phyloP scores from a whole-genome alignment of 2,113 vertebrate genomes.

The Setophaga petechia region DNA sequence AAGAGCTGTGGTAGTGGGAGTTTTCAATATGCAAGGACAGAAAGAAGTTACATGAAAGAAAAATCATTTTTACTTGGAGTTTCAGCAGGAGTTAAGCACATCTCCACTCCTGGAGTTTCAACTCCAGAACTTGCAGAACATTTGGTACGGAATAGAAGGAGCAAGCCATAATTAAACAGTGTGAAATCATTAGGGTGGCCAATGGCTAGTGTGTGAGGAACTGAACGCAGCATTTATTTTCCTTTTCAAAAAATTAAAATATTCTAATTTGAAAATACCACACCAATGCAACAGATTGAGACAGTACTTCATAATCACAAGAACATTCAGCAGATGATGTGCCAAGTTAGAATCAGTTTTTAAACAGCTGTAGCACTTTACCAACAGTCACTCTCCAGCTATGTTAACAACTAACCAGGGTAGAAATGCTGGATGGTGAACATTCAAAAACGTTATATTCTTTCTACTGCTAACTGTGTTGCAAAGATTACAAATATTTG shows the following conservation, averaged over 20 bases:
- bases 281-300: neutral
- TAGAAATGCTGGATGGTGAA: neutral
- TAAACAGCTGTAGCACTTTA: neutral
- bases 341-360: neutral
- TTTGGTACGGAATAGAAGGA: neutral
- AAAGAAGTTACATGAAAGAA: neutral
- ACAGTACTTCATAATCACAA: neutral
- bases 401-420: neutral
- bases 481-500: neutral
- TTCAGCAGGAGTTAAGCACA: neutral
- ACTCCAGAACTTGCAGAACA: neutral
- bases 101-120: neutral
- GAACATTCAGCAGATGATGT: neutral
- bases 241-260: neutral
- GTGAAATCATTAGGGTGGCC: neutral
- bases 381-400: neutral
- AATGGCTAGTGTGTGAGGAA: neutral
- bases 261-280: neutral
- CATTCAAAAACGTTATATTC: neutral
- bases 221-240: neutral
- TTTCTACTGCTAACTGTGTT: neutral
- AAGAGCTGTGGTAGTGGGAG: neutral
- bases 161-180: neutral
- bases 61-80: neutral
- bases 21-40: neutral